Conservation (phyloP, 1,140 invertebrate species). For the Lucilia cuprina region DNA sequence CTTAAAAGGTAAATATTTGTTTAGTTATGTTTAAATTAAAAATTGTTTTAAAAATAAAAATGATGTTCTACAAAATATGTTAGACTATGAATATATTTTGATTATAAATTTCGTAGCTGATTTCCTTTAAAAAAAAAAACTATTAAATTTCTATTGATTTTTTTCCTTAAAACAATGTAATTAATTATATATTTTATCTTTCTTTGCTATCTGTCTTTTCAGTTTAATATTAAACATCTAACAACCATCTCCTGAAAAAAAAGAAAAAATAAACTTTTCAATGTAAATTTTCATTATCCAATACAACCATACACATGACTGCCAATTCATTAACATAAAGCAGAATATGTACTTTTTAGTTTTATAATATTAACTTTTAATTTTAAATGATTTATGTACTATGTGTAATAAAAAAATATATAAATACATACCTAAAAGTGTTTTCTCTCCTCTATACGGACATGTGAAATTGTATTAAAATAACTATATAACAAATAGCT, state of each 20-base stretch:
- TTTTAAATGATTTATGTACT: not conserved
- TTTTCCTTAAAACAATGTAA: not conserved
- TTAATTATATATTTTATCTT: not conserved
- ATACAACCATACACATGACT: conserved; percentile 23
- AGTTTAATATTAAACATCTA: not conserved
- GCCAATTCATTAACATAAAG: conserved; percentile 5
- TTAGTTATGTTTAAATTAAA: not conserved
- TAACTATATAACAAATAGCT: conserved; percentile 11
- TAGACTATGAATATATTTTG: conserved; percentile 26
- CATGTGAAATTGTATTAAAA: conserved; percentile 24
- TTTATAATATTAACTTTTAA: not conserved
- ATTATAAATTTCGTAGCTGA: conserved; percentile 29
- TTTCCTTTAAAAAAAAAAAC: not conserved
- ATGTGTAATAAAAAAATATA: not conserved
- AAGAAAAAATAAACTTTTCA: not conserved
- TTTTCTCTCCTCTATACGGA: conserved; percentile 6
- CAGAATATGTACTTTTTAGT: not conserved
- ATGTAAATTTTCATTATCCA: conserved; percentile 18
- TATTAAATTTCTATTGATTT: not conserved
- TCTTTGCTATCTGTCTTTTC: not conserved
- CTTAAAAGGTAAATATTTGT: not conserved
- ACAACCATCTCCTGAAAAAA: not conserved
- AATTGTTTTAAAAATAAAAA: no score
- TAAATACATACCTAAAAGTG: not conserved
- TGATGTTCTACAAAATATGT: conserved; percentile 33